phyloP scores from a whole-genome alignment of 2,113 vertebrate species.

The Micromys minutus region DNA sequence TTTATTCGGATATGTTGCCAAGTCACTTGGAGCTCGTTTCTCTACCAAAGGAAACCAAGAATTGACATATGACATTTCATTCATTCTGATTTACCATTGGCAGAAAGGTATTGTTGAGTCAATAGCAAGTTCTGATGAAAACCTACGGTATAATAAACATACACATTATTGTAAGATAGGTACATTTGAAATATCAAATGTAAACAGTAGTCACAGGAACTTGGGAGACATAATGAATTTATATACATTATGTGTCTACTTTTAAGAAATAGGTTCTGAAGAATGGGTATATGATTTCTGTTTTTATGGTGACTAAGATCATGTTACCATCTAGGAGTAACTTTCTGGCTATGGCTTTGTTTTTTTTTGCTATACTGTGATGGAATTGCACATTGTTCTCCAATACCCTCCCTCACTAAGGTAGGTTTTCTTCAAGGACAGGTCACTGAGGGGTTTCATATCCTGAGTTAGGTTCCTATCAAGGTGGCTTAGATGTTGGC shows the following conservation, averaged over 20 bases:
- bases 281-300: slow-evolving; percentile 15
- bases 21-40: slow-evolving; percentile 11
- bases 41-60: slow-evolving; percentile 3
- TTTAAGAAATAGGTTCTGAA: slow-evolving; percentile 38
- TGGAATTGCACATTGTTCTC: slow-evolving; percentile 3
- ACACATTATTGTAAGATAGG: not conserved
- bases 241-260: slow-evolving; percentile 38
- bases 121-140: slow-evolving; percentile 39
- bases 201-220: slow-evolving; percentile 12
- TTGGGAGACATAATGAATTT: not conserved
- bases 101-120: slow-evolving; percentile 31
- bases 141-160: not conserved
- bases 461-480: not conserved
- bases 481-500: not conserved
- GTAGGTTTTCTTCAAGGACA: not conserved
- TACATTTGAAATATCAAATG: not conserved
- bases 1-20: not conserved
- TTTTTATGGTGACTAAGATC: slow-evolving; percentile 27
- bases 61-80: not conserved
- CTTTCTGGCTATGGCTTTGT: not conserved
- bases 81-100: slow-evolving; percentile 3
- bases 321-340: slow-evolving; percentile 8
- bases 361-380: slow-evolving; percentile 16
- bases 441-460: not conserved
- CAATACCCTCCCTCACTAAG: not conserved